Base-by-base conservation (phyloP, 35 echinoderm and acorn worm genomes). In the Lytechinus pictus region DNA sequence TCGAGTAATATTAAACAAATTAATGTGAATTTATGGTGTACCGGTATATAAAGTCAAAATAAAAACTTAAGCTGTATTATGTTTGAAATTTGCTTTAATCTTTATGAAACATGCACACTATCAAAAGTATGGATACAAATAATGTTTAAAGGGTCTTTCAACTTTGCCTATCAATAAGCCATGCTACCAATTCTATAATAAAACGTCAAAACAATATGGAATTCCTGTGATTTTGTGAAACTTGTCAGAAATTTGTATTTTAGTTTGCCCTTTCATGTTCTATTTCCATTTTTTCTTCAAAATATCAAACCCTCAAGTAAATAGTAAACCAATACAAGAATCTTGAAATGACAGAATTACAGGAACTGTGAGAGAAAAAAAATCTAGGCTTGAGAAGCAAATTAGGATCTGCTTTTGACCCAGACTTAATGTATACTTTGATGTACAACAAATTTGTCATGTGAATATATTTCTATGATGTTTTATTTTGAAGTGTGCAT, bases 401-500 rank as follows among this genome's bases (percentile, higher is more conserved):
- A 90, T 44, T 90, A 13, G n/a, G 52, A 10, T 54, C 92, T 93
- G 92, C 19, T 93, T 93, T 93, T 93, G 92, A 93, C 92, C 92
- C 92, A 93, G 53, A 93, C 92, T 93, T 93, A 93, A 90, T 9
- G 52, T 90, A 10, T 52, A 52, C n/a, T 44, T 90, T 90, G 28
- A 4, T 90, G 88, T 90, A 52, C 4, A 90, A 90, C 88, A 52
- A 52, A 54, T 13, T 54, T 90, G 88, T 90, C 29, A 28, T 90
- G 6, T 90, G 29, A 90, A 9, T 11, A 12, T 52, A 44, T 90
- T 90, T 90, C 88, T 90, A 90, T 90, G 88, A 52, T 90, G 88
- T 90, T 58, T 87, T 93, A 11, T 55, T 57, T 57, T 93, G 53
- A 93, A 93, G 54, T 93, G 92, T 93, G 92, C 92, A 93, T 93